phyloP scores from a whole-genome alignment of 1,140 invertebrate genomes.

The Bombyx mandarina region DNA sequence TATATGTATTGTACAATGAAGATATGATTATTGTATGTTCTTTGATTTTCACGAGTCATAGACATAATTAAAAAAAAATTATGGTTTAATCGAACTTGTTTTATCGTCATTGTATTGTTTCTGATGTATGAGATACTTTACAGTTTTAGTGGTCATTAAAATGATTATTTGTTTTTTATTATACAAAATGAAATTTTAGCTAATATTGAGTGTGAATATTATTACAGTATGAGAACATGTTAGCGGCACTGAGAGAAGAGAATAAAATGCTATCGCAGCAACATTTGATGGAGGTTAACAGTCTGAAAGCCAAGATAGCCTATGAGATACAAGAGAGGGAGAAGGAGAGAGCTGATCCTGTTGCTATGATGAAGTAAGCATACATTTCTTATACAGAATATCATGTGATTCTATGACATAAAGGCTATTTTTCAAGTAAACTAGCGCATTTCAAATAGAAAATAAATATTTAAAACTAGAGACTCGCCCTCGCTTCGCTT shows the following conservation, averaged over 20 bases:
- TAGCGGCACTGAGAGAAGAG: constrained; percentile 75
- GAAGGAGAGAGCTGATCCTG: constrained; percentile 82
- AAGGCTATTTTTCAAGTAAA: too few relatives aligned
- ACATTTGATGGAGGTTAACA: constrained; percentile 74
- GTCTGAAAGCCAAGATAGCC: constrained; percentile 80
- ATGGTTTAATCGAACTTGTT: too few relatives aligned
- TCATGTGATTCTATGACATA: too few relatives aligned
- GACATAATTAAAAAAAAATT: background rate
- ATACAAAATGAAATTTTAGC: background rate
- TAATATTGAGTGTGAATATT: background rate
- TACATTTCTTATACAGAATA: too few relatives aligned
- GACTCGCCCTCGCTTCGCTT: too few relatives aligned
- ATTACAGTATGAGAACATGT: constrained; percentile 75
- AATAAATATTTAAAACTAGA: too few relatives aligned
- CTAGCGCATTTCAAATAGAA: too few relatives aligned
- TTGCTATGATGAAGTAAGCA: constrained; percentile 74
- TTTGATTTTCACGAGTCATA: too few relatives aligned
- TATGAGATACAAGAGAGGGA: constrained; percentile 84
- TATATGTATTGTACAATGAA: background rate
- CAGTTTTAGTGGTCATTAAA: too few relatives aligned
- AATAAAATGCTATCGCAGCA: constrained; percentile 72
- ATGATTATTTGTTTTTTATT: background rate
- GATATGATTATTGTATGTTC: too few relatives aligned
- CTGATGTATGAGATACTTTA: too few relatives aligned
- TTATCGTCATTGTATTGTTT: too few relatives aligned